These are phyloP conservation scores for Pollenia labialis DNA, from an alignment of 2,888 invertebrate genomes.

Conservation along the genomic window DNA sequence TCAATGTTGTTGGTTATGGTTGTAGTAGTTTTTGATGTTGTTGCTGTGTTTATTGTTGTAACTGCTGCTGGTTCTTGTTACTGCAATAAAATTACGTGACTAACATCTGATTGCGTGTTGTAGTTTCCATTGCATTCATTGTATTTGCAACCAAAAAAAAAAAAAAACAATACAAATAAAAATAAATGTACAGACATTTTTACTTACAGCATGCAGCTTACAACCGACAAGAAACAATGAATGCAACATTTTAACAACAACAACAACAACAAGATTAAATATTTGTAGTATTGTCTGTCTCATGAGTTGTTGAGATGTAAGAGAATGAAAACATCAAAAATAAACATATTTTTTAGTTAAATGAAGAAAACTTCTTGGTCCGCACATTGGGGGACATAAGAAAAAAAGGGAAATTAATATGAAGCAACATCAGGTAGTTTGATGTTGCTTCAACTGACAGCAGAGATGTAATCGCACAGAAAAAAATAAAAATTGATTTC, in stretches of 20 bases:
- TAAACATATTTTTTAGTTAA: not conserved
- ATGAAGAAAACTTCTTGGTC: too few species aligned
- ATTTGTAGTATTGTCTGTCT: not conserved
- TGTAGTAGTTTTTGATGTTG: slow-evolving; percentile 14
- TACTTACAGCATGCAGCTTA: slow-evolving; percentile 46
- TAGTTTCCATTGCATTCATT: slow-evolving; percentile 59
- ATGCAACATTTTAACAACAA: slow-evolving; percentile 45
- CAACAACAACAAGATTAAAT: slow-evolving; percentile 21
- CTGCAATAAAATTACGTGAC: slow-evolving; percentile 71
- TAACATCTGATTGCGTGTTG: slow-evolving; percentile 71
- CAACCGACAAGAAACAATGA: slow-evolving; percentile 19
- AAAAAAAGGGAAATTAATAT: not conserved
- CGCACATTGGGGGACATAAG: too few species aligned
- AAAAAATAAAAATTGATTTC: too few species aligned
- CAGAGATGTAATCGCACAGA: too few species aligned
- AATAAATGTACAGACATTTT: slow-evolving; percentile 48
- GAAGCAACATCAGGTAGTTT: too few species aligned
- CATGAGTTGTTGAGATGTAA: not conserved
- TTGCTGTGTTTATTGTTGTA: slow-evolving; percentile 49
- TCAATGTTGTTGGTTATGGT: slow-evolving; percentile 15
- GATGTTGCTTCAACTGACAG: too few species aligned
- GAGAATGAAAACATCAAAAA: slow-evolving; percentile 8
- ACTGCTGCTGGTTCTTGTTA: slow-evolving; percentile 68
- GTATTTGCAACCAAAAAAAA: slow-evolving; percentile 40
- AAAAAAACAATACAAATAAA: slow-evolving; percentile 41